phyloP scores from a whole-genome alignment of 2,888 invertebrate species.

The Leptinotarsa peninsularis region DNA sequence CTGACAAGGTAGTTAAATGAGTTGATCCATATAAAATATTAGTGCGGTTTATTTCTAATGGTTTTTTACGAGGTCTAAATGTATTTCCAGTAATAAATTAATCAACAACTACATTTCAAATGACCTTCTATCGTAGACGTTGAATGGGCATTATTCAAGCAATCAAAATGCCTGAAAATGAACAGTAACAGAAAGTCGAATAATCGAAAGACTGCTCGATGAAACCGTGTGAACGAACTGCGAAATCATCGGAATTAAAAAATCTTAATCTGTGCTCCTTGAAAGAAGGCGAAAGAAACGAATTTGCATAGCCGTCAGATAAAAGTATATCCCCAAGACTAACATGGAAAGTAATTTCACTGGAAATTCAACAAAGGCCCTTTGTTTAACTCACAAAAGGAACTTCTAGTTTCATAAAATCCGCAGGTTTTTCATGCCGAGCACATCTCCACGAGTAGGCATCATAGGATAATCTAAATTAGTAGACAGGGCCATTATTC shows the following conservation, averaged over 20 bases:
- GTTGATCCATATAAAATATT: no score
- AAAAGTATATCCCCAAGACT: conserved; percentile 36
- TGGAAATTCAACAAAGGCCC: conserved; percentile 34
- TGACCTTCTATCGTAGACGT: no score
- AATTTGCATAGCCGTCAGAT: conserved; percentile 32
- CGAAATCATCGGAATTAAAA: conserved; percentile 19
- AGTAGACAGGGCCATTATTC: not conserved
- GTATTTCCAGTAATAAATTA: no score
- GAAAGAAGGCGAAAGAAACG: conserved; percentile 7
- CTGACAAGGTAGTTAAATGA: no score
- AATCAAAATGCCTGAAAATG: conserved; percentile 3
- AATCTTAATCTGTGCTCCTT: not conserved
- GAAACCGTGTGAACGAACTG: conserved; percentile 1
- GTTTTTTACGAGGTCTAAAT: no score
- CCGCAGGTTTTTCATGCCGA: conserved; percentile 48
- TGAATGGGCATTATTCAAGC: conserved; percentile 20
- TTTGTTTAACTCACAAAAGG: conserved; percentile 44
- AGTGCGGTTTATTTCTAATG: no score
- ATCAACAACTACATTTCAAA: no score
- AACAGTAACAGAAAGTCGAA: not conserved
- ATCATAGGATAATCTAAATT: not conserved
- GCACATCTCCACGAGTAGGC: conserved; percentile 39
- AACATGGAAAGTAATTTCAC: conserved; percentile 35
- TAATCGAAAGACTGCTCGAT: not conserved
- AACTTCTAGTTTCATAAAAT: conserved; percentile 50